These are phyloP conservation scores for Pristionchus exspectatus DNA, from an alignment of 2,888 invertebrate species.

Conservation along the genomic window DNA sequence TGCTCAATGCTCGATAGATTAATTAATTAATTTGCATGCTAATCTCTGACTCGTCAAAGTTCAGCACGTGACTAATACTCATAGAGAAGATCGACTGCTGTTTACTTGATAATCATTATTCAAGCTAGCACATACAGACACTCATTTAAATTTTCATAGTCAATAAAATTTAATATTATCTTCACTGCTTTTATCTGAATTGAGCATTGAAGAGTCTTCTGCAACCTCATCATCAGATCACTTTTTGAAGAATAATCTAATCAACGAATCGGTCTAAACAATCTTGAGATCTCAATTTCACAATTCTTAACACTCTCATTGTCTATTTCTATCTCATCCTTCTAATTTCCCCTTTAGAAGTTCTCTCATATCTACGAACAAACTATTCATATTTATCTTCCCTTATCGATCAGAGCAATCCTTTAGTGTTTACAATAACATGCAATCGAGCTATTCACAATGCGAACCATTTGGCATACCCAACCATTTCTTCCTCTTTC, in stretches of 20 bases:
- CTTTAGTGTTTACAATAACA: slow-evolving; percentile 33
- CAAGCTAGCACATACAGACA: background rate
- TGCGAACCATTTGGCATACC: slow-evolving; percentile 27
- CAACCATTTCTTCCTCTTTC: slow-evolving; percentile 30
- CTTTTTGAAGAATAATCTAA: background rate
- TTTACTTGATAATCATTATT: background rate
- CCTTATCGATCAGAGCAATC: background rate
- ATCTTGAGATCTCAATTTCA: no score
- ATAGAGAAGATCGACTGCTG: background rate
- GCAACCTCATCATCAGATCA: background rate
- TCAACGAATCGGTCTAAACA: no score
- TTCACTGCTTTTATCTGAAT: background rate
- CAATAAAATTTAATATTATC: background rate
- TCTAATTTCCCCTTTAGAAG: background rate
- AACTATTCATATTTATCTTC: background rate
- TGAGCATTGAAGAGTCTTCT: background rate
- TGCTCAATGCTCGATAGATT: background rate
- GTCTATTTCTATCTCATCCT: no score
- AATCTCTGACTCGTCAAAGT: background rate
- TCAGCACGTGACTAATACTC: slow-evolving; percentile 14
- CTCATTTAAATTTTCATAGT: background rate
- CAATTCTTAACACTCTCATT: no score
- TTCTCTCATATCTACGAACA: background rate
- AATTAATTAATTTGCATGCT: background rate
- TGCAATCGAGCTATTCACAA: background rate